Evolutionary conservation across 2,113 vertebrate genomes (phyloP), one percentile per base, ranked within the genome.

Genomic region (Caranx melampygus): DNA sequence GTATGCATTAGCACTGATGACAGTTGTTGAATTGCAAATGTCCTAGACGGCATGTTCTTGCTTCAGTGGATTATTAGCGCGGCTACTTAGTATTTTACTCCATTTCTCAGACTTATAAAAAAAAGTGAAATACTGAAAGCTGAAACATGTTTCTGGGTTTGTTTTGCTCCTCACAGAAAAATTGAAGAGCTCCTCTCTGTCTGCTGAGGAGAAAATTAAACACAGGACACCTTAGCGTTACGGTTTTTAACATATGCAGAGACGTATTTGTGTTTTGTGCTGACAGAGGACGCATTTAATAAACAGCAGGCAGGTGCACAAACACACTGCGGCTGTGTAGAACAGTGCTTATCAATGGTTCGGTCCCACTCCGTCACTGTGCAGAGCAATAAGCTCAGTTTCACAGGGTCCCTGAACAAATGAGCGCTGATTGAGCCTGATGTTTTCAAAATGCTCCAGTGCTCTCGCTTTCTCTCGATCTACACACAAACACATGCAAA

Each of bases 21-120:
- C 89, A 82, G 75, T 78, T 62, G 84, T 69, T 87, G 89, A 92
- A 90, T 87, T 89, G 84, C 88, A 87, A 89, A 91, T 91, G 75
- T 86, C 74, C 61, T 80, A 12, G 0, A 62, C 47, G 54, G 61
- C 73, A 3, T 81, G 81, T 80, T 85, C 67, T 63, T 49, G 69
- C 84, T 84, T 85, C 44, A 54, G 60, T 68, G 75, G 78, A 76
- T 87, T 91, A 90, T 88, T 88, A 84, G 81, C 67, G 26, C 34
- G 3, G 52, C 83, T 88, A 74, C 81, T 89, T 88, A 54, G 67
- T 79, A 89, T 87, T 90, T 88, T 31, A 45, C 42, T 76, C 75
- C 15, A 54, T 78, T 84, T 66, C 72, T 67, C 21, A 0, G 64
- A 60, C 18, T 68, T 12, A 62, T 69, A 60, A 73, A 55, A 62